phyloP scores from a whole-genome alignment of 2,113 vertebrate species.

The Pterophyllum scalare region DNA sequence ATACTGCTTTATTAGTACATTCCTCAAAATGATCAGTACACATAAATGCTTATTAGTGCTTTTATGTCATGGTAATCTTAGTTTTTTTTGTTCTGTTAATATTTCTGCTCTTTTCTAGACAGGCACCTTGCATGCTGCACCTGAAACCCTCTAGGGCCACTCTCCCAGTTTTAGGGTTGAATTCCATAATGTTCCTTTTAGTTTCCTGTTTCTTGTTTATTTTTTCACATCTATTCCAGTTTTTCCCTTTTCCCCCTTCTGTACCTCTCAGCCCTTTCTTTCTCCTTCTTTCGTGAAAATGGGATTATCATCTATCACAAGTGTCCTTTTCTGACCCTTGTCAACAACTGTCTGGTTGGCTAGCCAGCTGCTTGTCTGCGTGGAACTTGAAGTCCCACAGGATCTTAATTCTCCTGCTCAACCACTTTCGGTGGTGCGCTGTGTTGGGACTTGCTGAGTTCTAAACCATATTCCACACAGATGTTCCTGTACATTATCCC shows the following conservation, averaged over 20 bases:
- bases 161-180: background rate
- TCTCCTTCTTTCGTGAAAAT: background rate
- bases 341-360: background rate
- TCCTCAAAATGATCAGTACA: background rate
- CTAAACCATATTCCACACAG: background rate
- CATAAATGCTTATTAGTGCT: background rate
- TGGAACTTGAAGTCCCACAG: background rate
- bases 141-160: background rate
- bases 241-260: background rate
- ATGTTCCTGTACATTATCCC: background rate
- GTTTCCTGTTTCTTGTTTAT: background rate
- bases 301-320: background rate
- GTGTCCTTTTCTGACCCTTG: constrained; percentile 4
- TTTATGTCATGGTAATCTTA: background rate
- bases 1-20: background rate
- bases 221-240: background rate
- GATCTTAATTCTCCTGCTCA: background rate
- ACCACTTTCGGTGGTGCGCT: background rate
- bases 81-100: background rate
- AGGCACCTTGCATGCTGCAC: background rate
- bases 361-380: background rate
- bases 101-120: background rate
- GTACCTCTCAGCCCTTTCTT: background rate
- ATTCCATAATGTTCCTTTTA: background rate
- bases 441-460: background rate